Base-by-base conservation (phyloP, 2,888 invertebrate species). In the Polydesmus complanatus region DNA sequence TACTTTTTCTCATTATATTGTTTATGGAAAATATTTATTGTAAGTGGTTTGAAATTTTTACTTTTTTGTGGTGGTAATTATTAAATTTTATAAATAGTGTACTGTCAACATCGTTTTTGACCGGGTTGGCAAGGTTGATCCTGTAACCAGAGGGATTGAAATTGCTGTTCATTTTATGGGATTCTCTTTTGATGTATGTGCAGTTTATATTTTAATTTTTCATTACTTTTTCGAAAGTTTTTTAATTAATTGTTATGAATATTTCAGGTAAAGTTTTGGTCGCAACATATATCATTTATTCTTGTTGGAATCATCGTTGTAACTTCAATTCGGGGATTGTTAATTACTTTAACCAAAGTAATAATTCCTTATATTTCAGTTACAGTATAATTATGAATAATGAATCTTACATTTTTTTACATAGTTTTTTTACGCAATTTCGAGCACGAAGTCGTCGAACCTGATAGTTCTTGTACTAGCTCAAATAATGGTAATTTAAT, bases 21-120 rank as follows among this genome's bases (percentile, higher is more conserved):
- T 73, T 79, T 92, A 63, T 97, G 96, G 92, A 99, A 99, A 79
- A 98, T 99, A 73, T 91, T 97, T 73, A 97, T 98, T 74, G 94
- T 95, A 75, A 83, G 88, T 73, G 55, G 56, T 51, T 27, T 2
- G 27, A 21, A 49, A 23, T 23, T 14, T n/a, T 57, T 25, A 19
- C 55, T 18, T 2, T 21, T 25, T 57, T 49, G 23, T 14, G 21
- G 1, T 11, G 37, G 19, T 37, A 5, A 22, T n/a, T 3, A 23
- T 56, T n/a, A 61, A 59, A 58, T 57, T 8, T 64, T 66, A 62
- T 58, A 80, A 79, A 61, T 76, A 95, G 93, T 92, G 92, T 55
- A 94, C 94, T 60, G 88, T 98, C 64, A 99, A 98, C 77, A 99
- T 99, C 69, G 90, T 98, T 22, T 96, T 99, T 75, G 96, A 98